Percentiles rank a stretch among this genome's conserved stretches.
phyloP scores from a whole-genome alignment of 2,888 invertebrate species.

The Exephanes ischioxanthus region DNA sequence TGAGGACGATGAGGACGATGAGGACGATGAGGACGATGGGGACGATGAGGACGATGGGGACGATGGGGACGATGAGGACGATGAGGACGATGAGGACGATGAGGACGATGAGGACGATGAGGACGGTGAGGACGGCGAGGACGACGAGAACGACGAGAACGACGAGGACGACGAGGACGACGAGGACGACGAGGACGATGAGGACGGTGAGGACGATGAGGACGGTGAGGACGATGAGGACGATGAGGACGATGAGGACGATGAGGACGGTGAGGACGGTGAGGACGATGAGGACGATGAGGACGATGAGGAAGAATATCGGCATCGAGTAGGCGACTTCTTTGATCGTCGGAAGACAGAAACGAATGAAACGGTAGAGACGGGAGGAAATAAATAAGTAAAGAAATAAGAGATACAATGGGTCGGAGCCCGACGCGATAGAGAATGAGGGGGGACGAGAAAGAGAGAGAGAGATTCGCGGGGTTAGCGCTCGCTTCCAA shows the following conservation, averaged over 20 bases:
- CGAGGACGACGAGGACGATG: not conserved
- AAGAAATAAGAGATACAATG: conserved; percentile 67
- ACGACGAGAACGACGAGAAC: not conserved
- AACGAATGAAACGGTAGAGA: conserved; percentile 53
- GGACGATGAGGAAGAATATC: conserved; percentile 3
- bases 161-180: no score
- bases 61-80: no score
- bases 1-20: not conserved
- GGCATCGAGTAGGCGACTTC: conserved; percentile 48
- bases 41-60: no score
- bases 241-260: not conserved
- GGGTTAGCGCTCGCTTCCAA: conserved; percentile 76
- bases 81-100: not conserved
- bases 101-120: no score
- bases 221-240: not conserved
- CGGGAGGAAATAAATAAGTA: conserved; percentile 43
- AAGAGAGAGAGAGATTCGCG: conserved; percentile 33
- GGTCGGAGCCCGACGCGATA: conserved; percentile 30
- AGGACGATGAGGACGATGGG: not conserved
- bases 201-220: no score
- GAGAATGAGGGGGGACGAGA: conserved; percentile 28
- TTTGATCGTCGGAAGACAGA: conserved; percentile 40
- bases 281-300: not conserved
- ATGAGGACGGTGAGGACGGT: not conserved
- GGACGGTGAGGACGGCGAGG: not conserved